Base-by-base conservation (phyloP, 92 coral and sea anemone genomes). In the Siderastrea siderea region DNA sequence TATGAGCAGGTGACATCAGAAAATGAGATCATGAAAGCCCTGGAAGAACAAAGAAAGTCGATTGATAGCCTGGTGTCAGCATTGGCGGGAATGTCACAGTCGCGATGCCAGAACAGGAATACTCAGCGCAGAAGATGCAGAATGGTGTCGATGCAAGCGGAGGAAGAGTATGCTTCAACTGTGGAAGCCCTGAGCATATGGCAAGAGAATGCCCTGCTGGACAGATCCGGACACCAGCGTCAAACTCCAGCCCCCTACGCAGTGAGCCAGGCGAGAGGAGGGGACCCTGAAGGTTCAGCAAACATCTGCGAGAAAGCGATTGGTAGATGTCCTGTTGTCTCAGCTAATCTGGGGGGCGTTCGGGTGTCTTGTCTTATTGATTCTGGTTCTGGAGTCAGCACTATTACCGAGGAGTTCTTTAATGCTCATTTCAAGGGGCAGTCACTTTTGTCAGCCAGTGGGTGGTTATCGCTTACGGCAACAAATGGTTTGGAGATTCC, bases 401-500 rank as follows among this genome's bases (percentile, higher is more conserved):
- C 96, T 12, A 76, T 94, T 5, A 88, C 93, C 1, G 93, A 94
- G 50, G 87, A 72, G 55, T 91, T 82, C 53, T 90, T 93, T 63
- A 90, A 87, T 54, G 8, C 75, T 14, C 90, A 93, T 65, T 93
- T 93, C 81, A 76, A 11, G 54, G 66, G 47, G n/a, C 54, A 11
- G 26, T 7, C 54, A 6, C 89, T 91, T n/a, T 74, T 89, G 48
- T 47, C 51, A 51, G 54, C 66, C 0, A 76, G 15, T 26, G 64
- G 76, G 38, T 91, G 92, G 92, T 68, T 93, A 9, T 87, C 84
- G 1, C 58, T 84, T 2, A 93, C 94, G 7, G 94, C 92, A 54
- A 92, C 94, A 44, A 92, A 89, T 89, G 91, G 95, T 10, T 78
- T 92, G 4, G 95, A 92, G 44, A 92, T 92, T 59, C 95, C 95